Evolutionary conservation across 2,888 invertebrate genomes (phyloP).

Genomic region (Germaria angustata): DNA sequence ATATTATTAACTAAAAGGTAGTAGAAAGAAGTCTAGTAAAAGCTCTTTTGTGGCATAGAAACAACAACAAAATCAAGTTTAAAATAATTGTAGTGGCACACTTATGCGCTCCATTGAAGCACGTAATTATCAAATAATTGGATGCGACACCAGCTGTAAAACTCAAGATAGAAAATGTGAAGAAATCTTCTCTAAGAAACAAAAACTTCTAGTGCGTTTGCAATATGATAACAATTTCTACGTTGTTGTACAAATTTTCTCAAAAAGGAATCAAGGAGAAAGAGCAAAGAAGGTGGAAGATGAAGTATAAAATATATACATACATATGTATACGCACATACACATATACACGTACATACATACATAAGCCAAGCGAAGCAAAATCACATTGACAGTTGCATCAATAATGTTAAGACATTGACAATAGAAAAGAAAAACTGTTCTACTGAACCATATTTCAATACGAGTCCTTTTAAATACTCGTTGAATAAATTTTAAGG

Average conservation of each 20-base stretch:
- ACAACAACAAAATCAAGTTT: conserved; percentile 10
- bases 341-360: no score
- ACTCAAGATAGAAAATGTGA: conserved; percentile 36
- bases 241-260: neutral
- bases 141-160: conserved; percentile 70
- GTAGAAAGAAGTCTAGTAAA: neutral
- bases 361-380: conserved; percentile 34
- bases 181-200: conserved; percentile 31
- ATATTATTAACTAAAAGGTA: conserved; percentile 13
- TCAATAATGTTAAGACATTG: conserved; percentile 44
- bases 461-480: neutral
- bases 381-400: conserved; percentile 56
- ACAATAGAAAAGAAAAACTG: neutral
- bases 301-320: no score
- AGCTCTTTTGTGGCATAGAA: conserved; percentile 2
- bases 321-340: no score
- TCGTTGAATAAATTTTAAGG: no score
- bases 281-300: neutral
- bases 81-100: conserved; percentile 48
- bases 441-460: conserved; percentile 62
- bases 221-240: conserved; percentile 16
- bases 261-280: neutral
- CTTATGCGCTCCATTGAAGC: conserved; percentile 70
- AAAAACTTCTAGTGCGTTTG: conserved; percentile 40
- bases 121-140: conserved; percentile 72